Evolutionary conservation across 2,888 invertebrate species (phyloP).

Genomic region (Coenonympha glycerion): DNA sequence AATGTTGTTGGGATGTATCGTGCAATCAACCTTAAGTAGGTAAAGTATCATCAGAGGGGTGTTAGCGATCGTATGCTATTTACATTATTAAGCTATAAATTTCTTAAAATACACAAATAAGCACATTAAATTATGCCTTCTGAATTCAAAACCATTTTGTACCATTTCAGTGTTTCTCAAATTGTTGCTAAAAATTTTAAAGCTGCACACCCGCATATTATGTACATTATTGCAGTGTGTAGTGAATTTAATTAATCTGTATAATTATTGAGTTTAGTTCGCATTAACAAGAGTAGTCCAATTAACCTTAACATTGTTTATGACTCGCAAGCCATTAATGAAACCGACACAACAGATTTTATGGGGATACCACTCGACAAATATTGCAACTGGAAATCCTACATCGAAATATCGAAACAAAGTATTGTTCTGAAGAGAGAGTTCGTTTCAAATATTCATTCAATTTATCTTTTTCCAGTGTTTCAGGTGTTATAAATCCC

Average conservation of each 20-base stretch:
- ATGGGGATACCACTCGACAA: no score
- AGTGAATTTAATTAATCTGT: not conserved
- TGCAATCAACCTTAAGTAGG: not conserved
- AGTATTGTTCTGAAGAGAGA: no score
- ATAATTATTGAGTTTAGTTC: not conserved
- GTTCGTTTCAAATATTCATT: no score
- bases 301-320: no score
- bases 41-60: not conserved
- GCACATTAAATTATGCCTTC: not conserved
- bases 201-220: not conserved
- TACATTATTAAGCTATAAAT: slow-evolving; percentile 10
- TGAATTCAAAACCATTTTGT: not conserved
- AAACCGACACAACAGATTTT: no score
- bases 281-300: not conserved
- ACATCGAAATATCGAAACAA: no score
- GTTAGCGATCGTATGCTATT: slow-evolving; percentile 12
- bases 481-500: not conserved
- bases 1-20: no score
- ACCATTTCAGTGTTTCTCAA: not conserved
- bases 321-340: no score
- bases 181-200: not conserved
- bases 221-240: not conserved
- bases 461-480: no score
- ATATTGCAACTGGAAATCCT: no score
- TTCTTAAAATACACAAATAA: not conserved